A percentile compares a stretch with the other conserved stretches of the same genome.
These are phyloP conservation scores for Catostylus mosaicus DNA, from an alignment of 30 jellyfish, hydroid and myxozoan species.

Conservation along the genomic window DNA sequence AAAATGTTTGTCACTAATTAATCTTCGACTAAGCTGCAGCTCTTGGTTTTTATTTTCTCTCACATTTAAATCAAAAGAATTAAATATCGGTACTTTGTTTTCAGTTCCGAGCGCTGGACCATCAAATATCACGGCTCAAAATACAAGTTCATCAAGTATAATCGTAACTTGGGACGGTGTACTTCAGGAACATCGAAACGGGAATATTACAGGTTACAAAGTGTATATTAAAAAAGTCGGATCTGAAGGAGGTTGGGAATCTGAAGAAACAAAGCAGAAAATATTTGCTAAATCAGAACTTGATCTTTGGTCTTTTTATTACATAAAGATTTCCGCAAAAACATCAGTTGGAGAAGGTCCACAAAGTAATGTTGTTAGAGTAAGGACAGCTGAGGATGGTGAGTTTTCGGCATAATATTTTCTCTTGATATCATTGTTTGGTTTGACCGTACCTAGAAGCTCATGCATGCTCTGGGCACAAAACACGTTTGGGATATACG, in stretches of 20 bases:
- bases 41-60: too few species aligned
- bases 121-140: conserved; percentile 6
- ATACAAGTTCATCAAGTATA: conserved; percentile 45
- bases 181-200: conserved; percentile 31
- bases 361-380: conserved; percentile 9
- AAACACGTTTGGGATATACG: too few species aligned
- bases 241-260: background rate
- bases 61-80: too few species aligned
- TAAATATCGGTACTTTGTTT: too few species aligned
- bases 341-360: conserved; percentile 62
- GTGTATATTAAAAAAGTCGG: conserved; percentile 9
- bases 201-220: conserved; percentile 14
- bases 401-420: too few species aligned
- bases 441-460: too few species aligned
- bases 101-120: conserved; percentile 47
- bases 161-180: conserved; percentile 30
- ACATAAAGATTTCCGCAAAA: conserved; percentile 39
- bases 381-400: conserved; percentile 63
- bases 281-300: conserved; percentile 17
- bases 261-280: background rate
- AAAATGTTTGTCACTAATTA: too few species aligned
- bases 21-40: too few species aligned
- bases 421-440: too few species aligned
- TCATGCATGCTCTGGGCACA: too few species aligned
- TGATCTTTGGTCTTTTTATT: conserved; percentile 49